phyloP scores from a whole-genome alignment of 2,888 invertebrate genomes.

The Orthosia gracilis region DNA sequence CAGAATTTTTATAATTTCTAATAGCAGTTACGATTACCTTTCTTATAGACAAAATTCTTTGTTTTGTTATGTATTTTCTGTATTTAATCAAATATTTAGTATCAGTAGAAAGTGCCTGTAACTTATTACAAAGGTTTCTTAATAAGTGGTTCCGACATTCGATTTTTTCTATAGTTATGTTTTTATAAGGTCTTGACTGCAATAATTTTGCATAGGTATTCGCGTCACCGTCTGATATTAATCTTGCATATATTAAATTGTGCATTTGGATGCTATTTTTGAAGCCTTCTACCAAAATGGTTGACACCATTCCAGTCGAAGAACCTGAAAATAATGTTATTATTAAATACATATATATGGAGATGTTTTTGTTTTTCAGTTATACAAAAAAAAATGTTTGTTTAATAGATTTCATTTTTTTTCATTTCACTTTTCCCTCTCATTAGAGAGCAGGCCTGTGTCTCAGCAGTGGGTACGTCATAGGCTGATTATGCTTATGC shows the following conservation, averaged over 20 bases:
- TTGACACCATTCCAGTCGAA: conserved; percentile 19
- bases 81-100: conserved; percentile 17
- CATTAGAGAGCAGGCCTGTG: too few species aligned
- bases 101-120: conserved; percentile 12
- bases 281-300: conserved; percentile 11
- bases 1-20: conserved; percentile 13
- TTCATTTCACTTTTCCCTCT: too few species aligned
- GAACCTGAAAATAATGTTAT: conserved; percentile 4
- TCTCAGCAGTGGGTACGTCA: too few species aligned
- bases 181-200: conserved; percentile 11
- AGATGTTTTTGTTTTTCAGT: too few species aligned
- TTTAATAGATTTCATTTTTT: too few species aligned
- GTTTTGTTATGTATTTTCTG: conserved; percentile 6
- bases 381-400: too few species aligned
- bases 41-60: conserved; percentile 10
- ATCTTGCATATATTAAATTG: conserved; percentile 10
- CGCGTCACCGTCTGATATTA: conserved; percentile 16
- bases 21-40: conserved; percentile 10
- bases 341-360: too few species aligned
- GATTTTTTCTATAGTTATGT: conserved; percentile 16
- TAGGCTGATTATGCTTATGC: too few species aligned
- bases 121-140: conserved; percentile 11
- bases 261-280: conserved; percentile 19
- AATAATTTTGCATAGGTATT: conserved; percentile 14
- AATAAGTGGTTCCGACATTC: conserved; percentile 13